Conservation (phyloP, 2,113 vertebrate genomes). For the Athene noctua region DNA sequence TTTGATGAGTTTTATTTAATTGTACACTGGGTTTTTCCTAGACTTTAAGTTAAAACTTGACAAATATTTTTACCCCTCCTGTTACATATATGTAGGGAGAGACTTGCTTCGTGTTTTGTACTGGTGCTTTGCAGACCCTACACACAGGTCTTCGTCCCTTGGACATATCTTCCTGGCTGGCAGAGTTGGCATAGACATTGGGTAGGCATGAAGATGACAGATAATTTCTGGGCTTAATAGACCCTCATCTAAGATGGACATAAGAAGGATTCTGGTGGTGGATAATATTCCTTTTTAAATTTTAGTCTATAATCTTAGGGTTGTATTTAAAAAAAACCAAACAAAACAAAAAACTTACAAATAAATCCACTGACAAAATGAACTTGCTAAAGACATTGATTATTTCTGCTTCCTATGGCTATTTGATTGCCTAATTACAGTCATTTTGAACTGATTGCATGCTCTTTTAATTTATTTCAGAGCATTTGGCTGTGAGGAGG, state of each 20-base stretch:
- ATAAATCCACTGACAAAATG: constrained; percentile 8
- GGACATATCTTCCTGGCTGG: background rate
- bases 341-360: background rate
- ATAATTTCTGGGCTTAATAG: constrained; percentile 9
- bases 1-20: constrained; percentile 62
- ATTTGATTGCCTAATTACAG: constrained; percentile 63
- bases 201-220: background rate
- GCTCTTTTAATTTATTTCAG: constrained; percentile 74
- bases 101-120: background rate
- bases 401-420: constrained; percentile 46
- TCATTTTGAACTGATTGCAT: constrained; percentile 64
- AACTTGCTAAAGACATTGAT: constrained; percentile 31
- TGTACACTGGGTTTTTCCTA: constrained; percentile 43
- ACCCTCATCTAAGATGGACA: background rate
- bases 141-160: background rate
- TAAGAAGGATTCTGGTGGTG: constrained; percentile 14
- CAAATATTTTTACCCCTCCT: background rate
- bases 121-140: constrained; percentile 17
- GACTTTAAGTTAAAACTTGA: background rate
- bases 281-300: background rate
- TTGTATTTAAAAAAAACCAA: background rate
- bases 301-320: constrained; percentile 12
- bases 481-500: constrained; percentile 27
- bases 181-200: background rate
- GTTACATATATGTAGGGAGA: background rate